phyloP scores from a whole-genome alignment of 2,888 invertebrate species.

The Epinotia bilunana region DNA sequence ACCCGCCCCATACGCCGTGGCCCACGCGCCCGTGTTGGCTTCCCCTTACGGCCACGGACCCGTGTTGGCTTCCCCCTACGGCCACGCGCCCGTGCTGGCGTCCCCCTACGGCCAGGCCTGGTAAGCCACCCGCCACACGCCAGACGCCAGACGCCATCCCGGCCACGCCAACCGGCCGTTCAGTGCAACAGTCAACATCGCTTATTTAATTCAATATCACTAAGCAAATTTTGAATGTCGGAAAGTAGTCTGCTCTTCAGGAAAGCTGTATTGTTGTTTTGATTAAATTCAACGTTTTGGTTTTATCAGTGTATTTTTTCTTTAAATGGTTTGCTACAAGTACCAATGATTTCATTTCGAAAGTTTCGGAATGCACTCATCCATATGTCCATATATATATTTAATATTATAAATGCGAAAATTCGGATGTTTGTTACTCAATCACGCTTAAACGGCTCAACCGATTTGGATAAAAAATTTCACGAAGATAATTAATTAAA shows the following conservation, averaged over 20 bases:
- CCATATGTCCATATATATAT: no score
- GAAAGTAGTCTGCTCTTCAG: constrained; percentile 57
- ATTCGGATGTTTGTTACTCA: no score
- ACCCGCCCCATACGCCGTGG: constrained; percentile 65
- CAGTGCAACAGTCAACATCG: constrained; percentile 75
- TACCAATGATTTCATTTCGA: no score
- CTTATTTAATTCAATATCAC: constrained; percentile 63
- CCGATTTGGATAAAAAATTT: no score
- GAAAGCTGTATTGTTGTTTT: constrained; percentile 62
- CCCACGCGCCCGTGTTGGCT: background rate
- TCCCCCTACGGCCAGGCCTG: constrained; percentile 72
- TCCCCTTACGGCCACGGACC: constrained; percentile 61
- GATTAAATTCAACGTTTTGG: constrained; percentile 52
- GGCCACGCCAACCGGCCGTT: constrained; percentile 54
- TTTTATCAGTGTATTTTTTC: constrained; percentile 8
- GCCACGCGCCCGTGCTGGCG: constrained; percentile 64
- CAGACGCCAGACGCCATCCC: constrained; percentile 43
- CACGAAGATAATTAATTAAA: no score
- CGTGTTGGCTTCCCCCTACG: constrained; percentile 62
- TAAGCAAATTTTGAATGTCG: constrained; percentile 60
- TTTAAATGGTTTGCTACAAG: background rate
- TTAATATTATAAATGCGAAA: no score
- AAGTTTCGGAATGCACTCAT: no score
- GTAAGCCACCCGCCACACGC: constrained; percentile 56
- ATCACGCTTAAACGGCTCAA: no score